Evolutionary conservation across 1,140 invertebrate species (phyloP), one percentile per base, ranked within the genome.

Genomic region (Eubasilissa regina): DNA sequence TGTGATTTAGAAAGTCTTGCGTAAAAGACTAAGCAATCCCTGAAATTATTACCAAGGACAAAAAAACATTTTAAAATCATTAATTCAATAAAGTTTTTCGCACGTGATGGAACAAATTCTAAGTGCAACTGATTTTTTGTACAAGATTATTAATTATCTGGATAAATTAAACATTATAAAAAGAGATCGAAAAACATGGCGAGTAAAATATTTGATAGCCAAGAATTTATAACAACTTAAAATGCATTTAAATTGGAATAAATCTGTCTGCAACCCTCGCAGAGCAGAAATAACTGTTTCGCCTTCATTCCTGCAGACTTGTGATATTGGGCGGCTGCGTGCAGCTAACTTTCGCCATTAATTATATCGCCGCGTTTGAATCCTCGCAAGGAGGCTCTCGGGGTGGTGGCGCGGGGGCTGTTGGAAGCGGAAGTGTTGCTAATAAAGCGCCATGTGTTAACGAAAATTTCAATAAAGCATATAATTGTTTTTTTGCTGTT

Each of bases 311-410:
- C 72, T 80, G 78, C 78, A 80, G 56, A 43, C 72, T 60, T 51
- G 64, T 77, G 80, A 81, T 81, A 81, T 81, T 81, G 77, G 80
- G 66, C 75, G 25, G 55, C 80, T 81, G 79, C 78, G 75, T 80
- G 80, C 72, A 78, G 70, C 76, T 68, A 81, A 81, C 80, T 81
- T 81, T 81, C 68, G 55, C 80, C 80, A 81, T 81, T 81, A 81
- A 81, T 81, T 81, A 81, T 81, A 58, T 78, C 68, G 60, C 80
- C 66, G 72, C 66, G 68, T 80, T 78, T 78, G 80, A 78, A 80
- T 80, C 79, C 75, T 68, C 21, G 48, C 64, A 48, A 53, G 73
- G 47, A 48, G 70, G 74, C 45, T 66, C 73, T 51, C 0, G 13
- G 21, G 73, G 19, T 13, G 17, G 6, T 15, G 66, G 72, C 68